phyloP scores from a whole-genome alignment of 2,797 vertebrate genomes.

The Emydoidea blandingii region DNA sequence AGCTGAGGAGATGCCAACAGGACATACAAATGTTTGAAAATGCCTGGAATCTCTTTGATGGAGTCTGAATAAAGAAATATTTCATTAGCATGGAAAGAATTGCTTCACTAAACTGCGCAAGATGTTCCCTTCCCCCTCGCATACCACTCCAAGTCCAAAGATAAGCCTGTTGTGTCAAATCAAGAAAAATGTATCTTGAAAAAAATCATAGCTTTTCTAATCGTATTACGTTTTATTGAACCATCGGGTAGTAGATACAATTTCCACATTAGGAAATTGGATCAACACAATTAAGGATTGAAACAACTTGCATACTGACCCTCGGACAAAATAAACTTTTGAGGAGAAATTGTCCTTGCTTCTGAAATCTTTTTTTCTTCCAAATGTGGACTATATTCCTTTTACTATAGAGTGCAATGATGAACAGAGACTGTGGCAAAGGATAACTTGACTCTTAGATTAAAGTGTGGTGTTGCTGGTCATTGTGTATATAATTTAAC shows the following conservation, averaged over 20 bases:
- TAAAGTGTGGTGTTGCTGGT: neutral
- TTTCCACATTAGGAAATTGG: neutral
- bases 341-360: neutral
- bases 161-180: constrained; percentile 61
- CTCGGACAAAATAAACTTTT: neutral
- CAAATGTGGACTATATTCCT: constrained; percentile 22
- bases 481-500: neutral
- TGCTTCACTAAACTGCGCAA: neutral
- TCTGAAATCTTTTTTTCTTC: neutral
- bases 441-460: constrained; percentile 21
- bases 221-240: neutral
- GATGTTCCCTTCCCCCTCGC: neutral
- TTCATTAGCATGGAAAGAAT: neutral
- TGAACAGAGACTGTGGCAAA: constrained; percentile 13
- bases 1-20: neutral
- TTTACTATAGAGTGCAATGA: neutral
- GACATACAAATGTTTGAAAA: neutral
- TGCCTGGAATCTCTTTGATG: neutral
- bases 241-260: neutral
- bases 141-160: neutral
- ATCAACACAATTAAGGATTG: constrained; percentile 41
- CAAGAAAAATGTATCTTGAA: constrained; percentile 52
- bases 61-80: neutral
- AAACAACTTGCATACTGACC: constrained; percentile 39
- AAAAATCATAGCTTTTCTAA: neutral